These are phyloP conservation scores for Syngnathus floridae DNA, from an alignment of 2,113 vertebrate species.

Conservation along the genomic window DNA sequence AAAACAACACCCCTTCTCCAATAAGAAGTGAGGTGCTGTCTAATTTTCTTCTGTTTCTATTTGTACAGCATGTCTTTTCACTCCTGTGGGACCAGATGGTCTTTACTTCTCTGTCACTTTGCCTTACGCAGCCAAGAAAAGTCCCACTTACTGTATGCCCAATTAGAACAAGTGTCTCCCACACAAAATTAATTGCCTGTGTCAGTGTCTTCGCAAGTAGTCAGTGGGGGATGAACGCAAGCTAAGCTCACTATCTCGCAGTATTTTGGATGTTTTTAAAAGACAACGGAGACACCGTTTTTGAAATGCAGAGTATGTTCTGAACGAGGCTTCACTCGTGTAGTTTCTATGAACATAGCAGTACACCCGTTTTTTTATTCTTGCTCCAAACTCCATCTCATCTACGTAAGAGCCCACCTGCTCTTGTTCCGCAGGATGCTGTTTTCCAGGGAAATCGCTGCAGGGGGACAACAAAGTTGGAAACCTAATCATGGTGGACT, in stretches of 20 bases:
- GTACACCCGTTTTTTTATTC: constrained; percentile 26
- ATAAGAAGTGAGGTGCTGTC: background rate
- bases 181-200: constrained; percentile 60
- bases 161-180: constrained; percentile 64
- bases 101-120: constrained; percentile 67
- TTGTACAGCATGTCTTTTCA: constrained; percentile 48
- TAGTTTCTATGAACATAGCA: background rate
- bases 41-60: constrained; percentile 52
- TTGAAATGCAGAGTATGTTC: constrained; percentile 17
- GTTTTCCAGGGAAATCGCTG: constrained; percentile 30
- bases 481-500: constrained; percentile 42
- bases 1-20: background rate
- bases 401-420: constrained; percentile 42
- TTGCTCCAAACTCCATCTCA: constrained; percentile 12
- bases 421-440: constrained; percentile 39
- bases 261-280: constrained; percentile 13
- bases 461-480: constrained; percentile 49
- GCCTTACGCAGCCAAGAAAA: constrained; percentile 58
- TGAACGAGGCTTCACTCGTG: background rate
- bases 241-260: constrained; percentile 34
- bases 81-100: constrained; percentile 66
- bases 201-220: constrained; percentile 55
- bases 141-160: constrained; percentile 58
- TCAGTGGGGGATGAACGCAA: constrained; percentile 49
- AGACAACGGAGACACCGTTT: background rate